Conservation (phyloP, 2,888 invertebrate species). For the Tachystola acroxantha region DNA sequence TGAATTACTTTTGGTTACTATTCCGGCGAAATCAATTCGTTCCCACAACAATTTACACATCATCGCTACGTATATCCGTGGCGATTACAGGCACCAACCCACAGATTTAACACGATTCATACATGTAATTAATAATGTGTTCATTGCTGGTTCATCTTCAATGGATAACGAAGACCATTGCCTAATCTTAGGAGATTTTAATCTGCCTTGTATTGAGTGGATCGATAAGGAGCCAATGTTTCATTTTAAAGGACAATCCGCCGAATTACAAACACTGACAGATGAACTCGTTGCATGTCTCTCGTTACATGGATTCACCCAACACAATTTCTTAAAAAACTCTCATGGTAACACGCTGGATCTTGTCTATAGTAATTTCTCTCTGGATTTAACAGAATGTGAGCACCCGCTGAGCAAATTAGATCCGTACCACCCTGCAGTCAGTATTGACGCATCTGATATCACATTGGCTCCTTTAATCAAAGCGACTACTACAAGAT, state of each 20-base stretch:
- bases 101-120: background rate
- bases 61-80: background rate
- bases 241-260: background rate
- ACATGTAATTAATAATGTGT: background rate
- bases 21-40: background rate
- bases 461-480: too few relatives aligned
- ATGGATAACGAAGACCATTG: background rate
- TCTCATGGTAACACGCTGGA: background rate
- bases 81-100: background rate
- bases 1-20: background rate
- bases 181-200: background rate
- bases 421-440: background rate
- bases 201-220: background rate
- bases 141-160: background rate
- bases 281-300: background rate
- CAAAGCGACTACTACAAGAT: too few relatives aligned
- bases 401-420: background rate
- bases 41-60: background rate
- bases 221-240: background rate
- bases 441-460: too few relatives aligned
- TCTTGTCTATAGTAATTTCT: background rate
- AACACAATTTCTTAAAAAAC: background rate
- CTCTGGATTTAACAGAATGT: background rate
- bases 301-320: background rate
- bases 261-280: background rate